Evolutionary conservation across 2,888 invertebrate genomes (phyloP).

Genomic region (Dryobotodes eremita): DNA sequence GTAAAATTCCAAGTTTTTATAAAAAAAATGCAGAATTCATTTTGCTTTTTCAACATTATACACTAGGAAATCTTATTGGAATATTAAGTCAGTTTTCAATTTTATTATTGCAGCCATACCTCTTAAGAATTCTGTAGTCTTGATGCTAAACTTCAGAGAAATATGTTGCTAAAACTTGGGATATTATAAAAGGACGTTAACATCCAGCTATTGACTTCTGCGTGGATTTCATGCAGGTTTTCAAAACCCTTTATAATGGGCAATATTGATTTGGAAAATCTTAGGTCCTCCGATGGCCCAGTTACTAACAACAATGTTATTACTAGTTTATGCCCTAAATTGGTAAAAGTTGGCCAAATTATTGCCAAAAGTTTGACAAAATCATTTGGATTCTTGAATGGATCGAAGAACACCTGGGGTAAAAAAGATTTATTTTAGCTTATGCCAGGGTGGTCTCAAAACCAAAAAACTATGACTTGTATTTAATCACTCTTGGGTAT

Average conservation of each 20-base stretch:
- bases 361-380: background rate
- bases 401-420: no score
- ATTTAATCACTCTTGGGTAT: background rate
- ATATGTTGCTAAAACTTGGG: background rate
- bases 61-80: background rate
- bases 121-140: conserved; percentile 34
- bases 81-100: background rate
- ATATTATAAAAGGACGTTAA: background rate
- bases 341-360: no score
- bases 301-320: background rate
- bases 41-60: background rate
- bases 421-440: background rate
- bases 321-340: no score
- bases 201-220: background rate
- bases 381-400: background rate
- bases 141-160: conserved; percentile 49
- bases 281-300: background rate
- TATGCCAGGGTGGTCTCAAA: background rate
- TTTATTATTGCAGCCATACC: conserved; percentile 47
- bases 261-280: background rate
- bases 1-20: background rate
- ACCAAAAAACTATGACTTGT: background rate
- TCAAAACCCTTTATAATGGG: background rate
- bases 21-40: background rate
- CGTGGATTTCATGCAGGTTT: background rate